phyloP scores from a whole-genome alignment of 2,113 vertebrate genomes.

The Agelaius tricolor region DNA sequence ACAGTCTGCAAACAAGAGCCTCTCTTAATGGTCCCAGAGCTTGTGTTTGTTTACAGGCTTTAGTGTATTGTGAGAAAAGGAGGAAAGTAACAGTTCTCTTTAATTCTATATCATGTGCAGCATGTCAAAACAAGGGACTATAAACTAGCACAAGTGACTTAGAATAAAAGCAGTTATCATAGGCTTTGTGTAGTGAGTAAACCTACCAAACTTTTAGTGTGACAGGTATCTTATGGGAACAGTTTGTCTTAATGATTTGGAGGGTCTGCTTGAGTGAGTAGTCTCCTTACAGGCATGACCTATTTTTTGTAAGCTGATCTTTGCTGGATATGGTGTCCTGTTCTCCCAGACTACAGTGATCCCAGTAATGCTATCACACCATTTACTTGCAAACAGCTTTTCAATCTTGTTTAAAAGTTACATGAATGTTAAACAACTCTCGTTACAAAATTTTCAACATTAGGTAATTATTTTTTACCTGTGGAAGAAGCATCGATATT shows the following conservation, averaged over 20 bases:
- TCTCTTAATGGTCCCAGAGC: constrained; percentile 58
- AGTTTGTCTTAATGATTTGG: background rate
- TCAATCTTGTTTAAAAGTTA: background rate
- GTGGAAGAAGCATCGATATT: background rate
- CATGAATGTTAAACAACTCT: background rate
- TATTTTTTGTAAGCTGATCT: background rate
- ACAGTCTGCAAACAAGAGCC: constrained; percentile 39
- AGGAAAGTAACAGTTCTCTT: constrained; percentile 11
- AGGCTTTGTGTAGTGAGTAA: background rate
- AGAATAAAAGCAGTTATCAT: background rate
- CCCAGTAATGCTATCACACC: background rate
- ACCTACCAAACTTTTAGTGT: background rate
- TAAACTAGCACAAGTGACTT: constrained; percentile 23
- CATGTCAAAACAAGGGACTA: background rate
- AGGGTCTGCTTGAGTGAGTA: background rate
- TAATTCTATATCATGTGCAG: constrained; percentile 50
- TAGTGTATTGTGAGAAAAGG: background rate
- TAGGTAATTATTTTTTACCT: background rate
- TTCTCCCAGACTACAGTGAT: background rate
- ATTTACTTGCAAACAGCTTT: background rate
- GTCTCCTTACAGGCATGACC: background rate
- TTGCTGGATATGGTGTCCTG: background rate
- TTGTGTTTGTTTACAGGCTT: constrained; percentile 53
- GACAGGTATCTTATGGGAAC: background rate
- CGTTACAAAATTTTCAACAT: background rate